Evolutionary conservation across 2,888 invertebrate species (phyloP).

Genomic region (Pomacea canaliculata): DNA sequence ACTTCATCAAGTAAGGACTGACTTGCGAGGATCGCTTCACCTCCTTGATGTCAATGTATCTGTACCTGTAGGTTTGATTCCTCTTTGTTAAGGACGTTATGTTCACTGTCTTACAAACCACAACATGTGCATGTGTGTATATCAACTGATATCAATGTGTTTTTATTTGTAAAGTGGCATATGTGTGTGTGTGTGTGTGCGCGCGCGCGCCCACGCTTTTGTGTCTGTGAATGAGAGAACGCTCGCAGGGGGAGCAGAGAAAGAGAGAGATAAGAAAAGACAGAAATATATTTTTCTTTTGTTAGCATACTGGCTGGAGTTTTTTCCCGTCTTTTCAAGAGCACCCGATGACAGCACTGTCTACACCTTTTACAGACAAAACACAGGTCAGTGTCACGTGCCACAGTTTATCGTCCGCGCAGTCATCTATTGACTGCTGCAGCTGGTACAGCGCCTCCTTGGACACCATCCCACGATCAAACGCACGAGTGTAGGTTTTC

Average conservation of each 20-base stretch:
- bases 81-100: no score
- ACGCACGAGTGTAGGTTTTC: conserved; percentile 12
- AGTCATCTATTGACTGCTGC: conserved; percentile 7
- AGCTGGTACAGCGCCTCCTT: conserved; percentile 19
- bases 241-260: no score
- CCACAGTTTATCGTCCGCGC: conserved; percentile 2
- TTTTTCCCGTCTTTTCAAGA: background rate
- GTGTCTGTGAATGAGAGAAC: background rate
- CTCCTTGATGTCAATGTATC: conserved; percentile 11
- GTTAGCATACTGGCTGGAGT: background rate
- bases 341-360: no score
- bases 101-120: no score
- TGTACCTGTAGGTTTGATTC: background rate
- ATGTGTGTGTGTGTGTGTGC: no score
- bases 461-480: conserved; percentile 21
- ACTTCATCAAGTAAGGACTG: conserved; percentile 2
- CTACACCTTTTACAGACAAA: no score
- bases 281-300: no score
- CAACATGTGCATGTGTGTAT: no score
- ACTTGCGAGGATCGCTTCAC: conserved; percentile 16
- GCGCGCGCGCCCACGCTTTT: background rate
- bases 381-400: background rate
- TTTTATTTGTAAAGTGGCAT: background rate
- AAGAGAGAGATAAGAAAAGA: background rate
- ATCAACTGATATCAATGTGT: no score